Evolutionary conservation across 2,797 vertebrate genomes (phyloP).

Genomic region (Diplodus sargus): DNA sequence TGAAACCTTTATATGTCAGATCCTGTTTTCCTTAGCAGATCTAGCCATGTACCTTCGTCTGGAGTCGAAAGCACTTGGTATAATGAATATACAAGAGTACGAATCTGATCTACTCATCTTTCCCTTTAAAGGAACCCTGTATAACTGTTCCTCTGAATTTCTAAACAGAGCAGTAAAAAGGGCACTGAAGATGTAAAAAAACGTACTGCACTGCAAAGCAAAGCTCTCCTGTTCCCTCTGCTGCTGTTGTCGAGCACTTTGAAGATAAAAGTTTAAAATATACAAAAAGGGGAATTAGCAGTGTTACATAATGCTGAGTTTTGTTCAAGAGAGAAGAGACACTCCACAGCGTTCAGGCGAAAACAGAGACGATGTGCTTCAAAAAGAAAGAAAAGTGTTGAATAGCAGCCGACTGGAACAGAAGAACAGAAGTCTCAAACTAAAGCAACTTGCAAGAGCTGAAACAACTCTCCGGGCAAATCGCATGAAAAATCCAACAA

Average conservation of each 20-base stretch:
- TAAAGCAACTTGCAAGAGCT: background rate
- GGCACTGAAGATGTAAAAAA: background rate
- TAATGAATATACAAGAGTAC: background rate
- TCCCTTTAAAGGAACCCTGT: conserved; percentile 3
- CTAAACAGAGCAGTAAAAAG: conserved; percentile 21
- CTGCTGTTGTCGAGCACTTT: background rate
- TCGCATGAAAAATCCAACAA: background rate
- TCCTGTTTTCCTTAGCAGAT: conserved; percentile 44
- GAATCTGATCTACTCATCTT: conserved; percentile 23
- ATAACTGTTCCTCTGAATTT: conserved; percentile 13
- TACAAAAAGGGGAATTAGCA: background rate
- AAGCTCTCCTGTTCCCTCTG: background rate
- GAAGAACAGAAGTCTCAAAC: background rate
- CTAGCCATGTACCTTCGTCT: conserved; percentile 35
- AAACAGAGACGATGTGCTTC: background rate
- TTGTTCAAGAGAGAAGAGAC: background rate
- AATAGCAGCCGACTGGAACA: background rate
- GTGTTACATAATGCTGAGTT: background rate
- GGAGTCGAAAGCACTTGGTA: background rate
- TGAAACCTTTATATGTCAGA: conserved; percentile 45
- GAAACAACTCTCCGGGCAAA: too few species aligned
- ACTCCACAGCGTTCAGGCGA: background rate
- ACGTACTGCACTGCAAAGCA: background rate
- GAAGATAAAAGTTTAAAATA: background rate
- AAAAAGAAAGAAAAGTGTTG: background rate